These are phyloP conservation scores for Furnarius figulus DNA, from an alignment of 2,113 vertebrate species.

Conservation along the genomic window DNA sequence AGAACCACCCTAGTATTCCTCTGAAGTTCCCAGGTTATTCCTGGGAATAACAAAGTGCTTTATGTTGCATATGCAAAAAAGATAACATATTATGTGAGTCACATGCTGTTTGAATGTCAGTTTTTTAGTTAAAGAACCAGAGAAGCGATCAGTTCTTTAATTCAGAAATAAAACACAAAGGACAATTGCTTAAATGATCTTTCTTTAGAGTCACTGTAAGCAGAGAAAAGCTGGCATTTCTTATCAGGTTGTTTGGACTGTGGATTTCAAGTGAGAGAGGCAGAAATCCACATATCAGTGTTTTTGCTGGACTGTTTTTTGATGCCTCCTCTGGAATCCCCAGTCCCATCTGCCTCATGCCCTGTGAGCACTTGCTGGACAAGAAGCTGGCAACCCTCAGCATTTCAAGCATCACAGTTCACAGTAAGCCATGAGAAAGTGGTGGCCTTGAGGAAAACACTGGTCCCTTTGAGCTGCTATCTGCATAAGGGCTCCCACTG, in stretches of 20 bases:
- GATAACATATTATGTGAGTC: neutral
- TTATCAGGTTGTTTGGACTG: neutral
- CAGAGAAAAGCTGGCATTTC: neutral
- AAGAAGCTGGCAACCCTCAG: neutral
- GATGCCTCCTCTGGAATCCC: neutral
- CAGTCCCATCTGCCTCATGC: neutral
- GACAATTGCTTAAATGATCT: neutral
- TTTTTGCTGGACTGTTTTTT: neutral
- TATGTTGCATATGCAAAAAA: neutral
- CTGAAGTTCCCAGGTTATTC: neutral
- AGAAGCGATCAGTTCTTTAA: neutral
- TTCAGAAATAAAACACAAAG: neutral
- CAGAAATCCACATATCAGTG: neutral
- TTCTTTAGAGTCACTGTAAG: neutral
- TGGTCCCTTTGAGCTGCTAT: neutral
- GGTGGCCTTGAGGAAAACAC: neutral
- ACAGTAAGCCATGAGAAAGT: neutral
- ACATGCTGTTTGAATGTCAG: neutral
- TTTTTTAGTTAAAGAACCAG: neutral
- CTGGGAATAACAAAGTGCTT: neutral
- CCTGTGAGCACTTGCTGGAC: neutral
- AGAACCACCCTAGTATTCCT: neutral
- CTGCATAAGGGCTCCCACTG: neutral
- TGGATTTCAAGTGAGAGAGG: neutral
- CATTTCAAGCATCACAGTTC: neutral